A percentile compares a stretch with the other conserved stretches of the same genome.
phyloP scores from a whole-genome alignment of 2,113 vertebrate genomes.

The Microtus richardsoni region DNA sequence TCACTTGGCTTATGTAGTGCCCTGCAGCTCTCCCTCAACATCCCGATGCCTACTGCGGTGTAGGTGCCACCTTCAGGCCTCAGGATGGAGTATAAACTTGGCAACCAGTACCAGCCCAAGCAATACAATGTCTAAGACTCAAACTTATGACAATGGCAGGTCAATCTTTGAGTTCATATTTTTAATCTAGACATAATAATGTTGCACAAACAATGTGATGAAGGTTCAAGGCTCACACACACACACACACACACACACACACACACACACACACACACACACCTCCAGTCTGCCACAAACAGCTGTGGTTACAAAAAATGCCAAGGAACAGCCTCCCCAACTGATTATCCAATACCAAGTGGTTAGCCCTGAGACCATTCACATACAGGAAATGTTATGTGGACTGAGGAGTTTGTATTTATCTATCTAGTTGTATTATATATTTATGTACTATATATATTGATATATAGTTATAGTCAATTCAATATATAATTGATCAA shows the following conservation, averaged over 20 bases:
- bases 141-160: neutral
- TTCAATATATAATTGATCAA: neutral
- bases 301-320: neutral
- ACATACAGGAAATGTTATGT: neutral
- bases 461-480: neutral
- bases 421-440: neutral
- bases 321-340: neutral
- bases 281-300: neutral
- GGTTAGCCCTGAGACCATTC: neutral
- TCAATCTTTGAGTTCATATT: neutral
- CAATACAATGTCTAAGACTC: neutral
- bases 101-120: neutral
- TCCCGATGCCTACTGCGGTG: neutral
- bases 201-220: neutral
- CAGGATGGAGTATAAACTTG: neutral
- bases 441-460: neutral
- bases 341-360: too few species aligned
- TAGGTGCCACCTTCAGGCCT: neutral
- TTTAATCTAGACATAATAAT: slow-evolving; percentile 13
- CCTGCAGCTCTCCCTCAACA: neutral
- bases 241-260: neutral
- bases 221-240: neutral
- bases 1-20: neutral
- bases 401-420: neutral
- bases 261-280: neutral